phyloP scores from a whole-genome alignment of 1,140 invertebrate species.

The Phortica variegata region DNA sequence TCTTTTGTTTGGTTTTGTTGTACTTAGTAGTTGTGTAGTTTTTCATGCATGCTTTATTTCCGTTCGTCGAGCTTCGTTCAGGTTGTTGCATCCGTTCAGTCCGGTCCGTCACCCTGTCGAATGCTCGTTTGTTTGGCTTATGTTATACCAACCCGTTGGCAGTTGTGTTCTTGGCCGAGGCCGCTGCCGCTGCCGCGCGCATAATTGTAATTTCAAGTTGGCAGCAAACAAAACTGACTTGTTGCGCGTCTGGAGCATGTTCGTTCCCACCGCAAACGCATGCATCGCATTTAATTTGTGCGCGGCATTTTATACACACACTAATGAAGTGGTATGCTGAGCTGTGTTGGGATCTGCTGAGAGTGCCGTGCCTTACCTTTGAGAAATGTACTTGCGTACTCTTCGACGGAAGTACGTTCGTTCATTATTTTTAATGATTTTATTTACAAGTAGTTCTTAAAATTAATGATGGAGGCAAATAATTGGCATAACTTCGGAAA shows the following conservation, averaged over 20 bases:
- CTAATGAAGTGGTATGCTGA: background rate
- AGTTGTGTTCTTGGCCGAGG: conserved; percentile 4
- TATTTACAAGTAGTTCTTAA: too few species aligned
- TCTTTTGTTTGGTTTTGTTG: background rate
- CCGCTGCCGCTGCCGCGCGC: too few species aligned
- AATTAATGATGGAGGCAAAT: too few species aligned
- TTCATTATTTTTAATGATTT: conserved; percentile 55
- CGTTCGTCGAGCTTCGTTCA: conserved; percentile 34
- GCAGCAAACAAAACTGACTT: conserved; percentile 19
- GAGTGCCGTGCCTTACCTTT: too few species aligned
- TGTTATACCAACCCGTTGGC: too few species aligned
- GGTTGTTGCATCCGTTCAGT: conserved; percentile 26
- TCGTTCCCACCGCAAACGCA: conserved; percentile 20
- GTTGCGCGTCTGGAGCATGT: too few species aligned
- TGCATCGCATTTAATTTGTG: conserved; percentile 50
- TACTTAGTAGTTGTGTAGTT: background rate
- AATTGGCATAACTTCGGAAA: too few species aligned
- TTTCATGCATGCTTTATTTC: conserved; percentile 36
- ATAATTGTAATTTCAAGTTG: too few species aligned
- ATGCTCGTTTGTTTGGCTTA: too few species aligned
- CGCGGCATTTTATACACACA: conserved; percentile 25
- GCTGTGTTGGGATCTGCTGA: conserved; percentile 8
- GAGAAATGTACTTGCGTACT: too few species aligned
- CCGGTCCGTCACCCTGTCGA: too few species aligned
- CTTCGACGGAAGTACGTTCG: conserved; percentile 46